phyloP scores from a whole-genome alignment of 2,888 invertebrate genomes.

The Mesorhabditis sp. region DNA sequence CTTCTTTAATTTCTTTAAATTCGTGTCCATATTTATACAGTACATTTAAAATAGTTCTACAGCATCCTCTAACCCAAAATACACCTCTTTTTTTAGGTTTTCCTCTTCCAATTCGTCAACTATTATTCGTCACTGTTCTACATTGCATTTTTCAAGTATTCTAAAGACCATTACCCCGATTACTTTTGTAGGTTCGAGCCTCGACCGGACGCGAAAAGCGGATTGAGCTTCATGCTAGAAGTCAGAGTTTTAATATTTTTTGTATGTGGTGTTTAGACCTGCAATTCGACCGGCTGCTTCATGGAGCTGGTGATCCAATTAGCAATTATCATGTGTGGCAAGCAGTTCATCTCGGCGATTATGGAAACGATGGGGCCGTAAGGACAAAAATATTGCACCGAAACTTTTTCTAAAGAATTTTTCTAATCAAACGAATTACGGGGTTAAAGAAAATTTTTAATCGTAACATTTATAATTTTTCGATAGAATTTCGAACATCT shows the following conservation, averaged over 20 bases:
- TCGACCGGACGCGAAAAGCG: too few relatives aligned
- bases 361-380: constrained; percentile 82
- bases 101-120: too few relatives aligned
- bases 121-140: too few relatives aligned
- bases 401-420: constrained; percentile 78
- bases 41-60: too few relatives aligned
- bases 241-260: constrained; percentile 2
- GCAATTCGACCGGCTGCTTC: constrained; percentile 86
- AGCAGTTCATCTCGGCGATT: constrained; percentile 84
- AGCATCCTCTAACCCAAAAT: too few relatives aligned
- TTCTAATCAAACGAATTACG: constrained; percentile 73
- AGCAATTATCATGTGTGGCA: constrained; percentile 91
- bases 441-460: constrained; percentile 1
- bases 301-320: constrained; percentile 88
- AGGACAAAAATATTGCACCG: constrained; percentile 43
- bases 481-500: too few relatives aligned
- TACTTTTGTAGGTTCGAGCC: too few relatives aligned
- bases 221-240: not conserved
- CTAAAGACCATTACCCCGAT: constrained; percentile 11
- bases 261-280: constrained; percentile 61
- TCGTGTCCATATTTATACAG: too few relatives aligned
- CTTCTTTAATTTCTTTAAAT: not conserved
- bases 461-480: too few relatives aligned
- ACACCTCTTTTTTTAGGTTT: not conserved
- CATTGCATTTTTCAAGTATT: constrained; percentile 28